phyloP scores from a whole-genome alignment of 2,797 vertebrate species.

The Tangara arthus region DNA sequence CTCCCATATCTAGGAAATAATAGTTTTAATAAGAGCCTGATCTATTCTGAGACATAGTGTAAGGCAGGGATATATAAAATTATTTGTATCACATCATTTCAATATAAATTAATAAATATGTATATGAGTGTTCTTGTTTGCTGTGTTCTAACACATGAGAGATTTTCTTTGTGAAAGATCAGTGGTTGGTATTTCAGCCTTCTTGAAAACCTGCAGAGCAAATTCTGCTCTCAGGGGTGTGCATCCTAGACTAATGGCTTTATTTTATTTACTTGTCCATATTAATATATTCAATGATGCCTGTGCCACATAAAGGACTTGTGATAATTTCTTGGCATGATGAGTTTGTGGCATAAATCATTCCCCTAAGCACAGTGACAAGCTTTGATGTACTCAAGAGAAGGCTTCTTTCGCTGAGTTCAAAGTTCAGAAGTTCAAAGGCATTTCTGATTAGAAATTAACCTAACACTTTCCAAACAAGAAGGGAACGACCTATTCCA shows the following conservation, averaged over 20 bases:
- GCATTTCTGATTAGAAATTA: conserved; percentile 59
- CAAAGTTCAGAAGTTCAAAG: conserved; percentile 62
- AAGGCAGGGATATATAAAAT: not conserved
- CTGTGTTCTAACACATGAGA: not conserved
- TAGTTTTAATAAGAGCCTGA: not conserved
- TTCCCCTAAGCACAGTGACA: not conserved
- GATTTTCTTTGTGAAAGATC: not conserved
- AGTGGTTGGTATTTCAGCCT: not conserved
- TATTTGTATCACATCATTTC: not conserved
- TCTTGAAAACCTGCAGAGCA: not conserved
- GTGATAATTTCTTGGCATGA: not conserved
- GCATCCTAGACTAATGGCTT: not conserved
- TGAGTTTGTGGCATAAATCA: not conserved
- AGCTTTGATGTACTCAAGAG: not conserved
- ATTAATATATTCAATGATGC: not conserved
- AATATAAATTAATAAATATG: not conserved
- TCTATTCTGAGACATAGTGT: not conserved
- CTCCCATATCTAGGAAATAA: not conserved
- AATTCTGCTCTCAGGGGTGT: not conserved
- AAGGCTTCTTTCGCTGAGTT: not conserved
- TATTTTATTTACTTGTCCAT: not conserved
- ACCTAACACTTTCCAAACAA: not conserved
- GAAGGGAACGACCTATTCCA: not conserved
- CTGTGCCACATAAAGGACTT: not conserved
- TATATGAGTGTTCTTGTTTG: not conserved